phyloP scores from a whole-genome alignment of 2,113 vertebrate species.

The Beaufortia kweichowensis region DNA sequence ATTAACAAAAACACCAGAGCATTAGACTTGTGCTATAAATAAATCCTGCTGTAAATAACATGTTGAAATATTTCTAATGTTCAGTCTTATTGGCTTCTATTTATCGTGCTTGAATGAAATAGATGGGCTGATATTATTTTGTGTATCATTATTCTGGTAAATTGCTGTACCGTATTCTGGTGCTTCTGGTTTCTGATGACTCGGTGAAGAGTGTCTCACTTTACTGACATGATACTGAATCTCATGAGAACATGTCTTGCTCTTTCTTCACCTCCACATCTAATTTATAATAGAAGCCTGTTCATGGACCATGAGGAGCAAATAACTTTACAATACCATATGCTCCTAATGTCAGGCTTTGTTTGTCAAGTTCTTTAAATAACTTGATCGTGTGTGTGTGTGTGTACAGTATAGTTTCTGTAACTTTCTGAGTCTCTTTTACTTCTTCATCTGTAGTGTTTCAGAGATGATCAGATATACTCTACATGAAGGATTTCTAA shows the following conservation, averaged over 20 bases:
- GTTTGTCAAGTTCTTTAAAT: too few relatives aligned
- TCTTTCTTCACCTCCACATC: too few relatives aligned
- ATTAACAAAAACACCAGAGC: background rate
- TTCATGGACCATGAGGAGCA: too few relatives aligned
- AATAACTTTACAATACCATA: too few relatives aligned
- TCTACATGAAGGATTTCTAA: slow-evolving; percentile 10
- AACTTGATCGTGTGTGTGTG: slow-evolving; percentile 35
- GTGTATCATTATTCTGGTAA: background rate
- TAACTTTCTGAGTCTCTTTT: slow-evolving; percentile 26
- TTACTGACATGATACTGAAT: too few relatives aligned
- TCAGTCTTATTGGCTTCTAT: slow-evolving; percentile 61
- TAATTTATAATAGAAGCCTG: too few relatives aligned
- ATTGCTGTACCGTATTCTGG: background rate
- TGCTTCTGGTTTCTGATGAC: background rate
- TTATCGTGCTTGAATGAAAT: slow-evolving; percentile 61
- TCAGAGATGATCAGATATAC: slow-evolving; percentile 51
- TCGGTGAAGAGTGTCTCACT: too few relatives aligned
- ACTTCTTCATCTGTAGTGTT: slow-evolving; percentile 48
- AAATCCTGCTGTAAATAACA: slow-evolving; percentile 65
- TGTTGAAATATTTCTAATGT: slow-evolving; percentile 61
- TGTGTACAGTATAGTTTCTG: background rate
- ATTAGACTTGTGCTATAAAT: slow-evolving; percentile 44
- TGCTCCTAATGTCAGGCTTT: too few relatives aligned
- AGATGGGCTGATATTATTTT: slow-evolving; percentile 45
- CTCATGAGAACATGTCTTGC: too few relatives aligned